Evolutionary conservation across 2,888 invertebrate species (phyloP).

Genomic region (Galeruca laticollis): DNA sequence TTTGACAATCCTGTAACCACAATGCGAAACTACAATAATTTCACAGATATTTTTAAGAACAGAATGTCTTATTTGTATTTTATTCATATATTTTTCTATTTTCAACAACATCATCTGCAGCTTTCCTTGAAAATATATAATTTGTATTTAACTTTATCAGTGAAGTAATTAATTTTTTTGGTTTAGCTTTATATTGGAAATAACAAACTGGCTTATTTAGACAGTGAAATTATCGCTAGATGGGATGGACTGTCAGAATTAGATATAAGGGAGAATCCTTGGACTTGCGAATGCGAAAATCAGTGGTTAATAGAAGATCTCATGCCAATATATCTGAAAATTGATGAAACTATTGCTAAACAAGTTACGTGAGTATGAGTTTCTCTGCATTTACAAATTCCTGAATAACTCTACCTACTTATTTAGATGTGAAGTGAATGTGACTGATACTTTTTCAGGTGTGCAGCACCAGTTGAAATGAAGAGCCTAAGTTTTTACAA

Average conservation of each 20-base stretch:
- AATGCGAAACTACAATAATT: too few relatives aligned
- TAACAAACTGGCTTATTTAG: constrained; percentile 78
- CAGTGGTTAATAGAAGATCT: constrained; percentile 81
- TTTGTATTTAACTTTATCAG: too few relatives aligned
- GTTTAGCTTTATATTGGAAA: constrained; percentile 78
- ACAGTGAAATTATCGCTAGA: constrained; percentile 73
- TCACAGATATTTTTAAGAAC: too few relatives aligned
- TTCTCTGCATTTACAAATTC: background rate
- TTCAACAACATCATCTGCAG: too few relatives aligned
- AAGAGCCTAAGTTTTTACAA: constrained; percentile 71
- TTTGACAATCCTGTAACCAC: too few relatives aligned
- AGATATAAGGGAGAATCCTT: constrained; percentile 80
- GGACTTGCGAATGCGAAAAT: constrained; percentile 84
- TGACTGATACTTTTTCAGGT: too few relatives aligned
- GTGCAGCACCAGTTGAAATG: constrained; percentile 77
- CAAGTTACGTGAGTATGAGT: constrained; percentile 67
- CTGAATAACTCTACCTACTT: too few relatives aligned
- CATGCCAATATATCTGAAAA: constrained; percentile 69
- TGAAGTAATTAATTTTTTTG: too few relatives aligned
- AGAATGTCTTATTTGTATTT: too few relatives aligned
- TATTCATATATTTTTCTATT: too few relatives aligned
- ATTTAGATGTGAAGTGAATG: too few relatives aligned
- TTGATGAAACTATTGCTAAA: constrained; percentile 65
- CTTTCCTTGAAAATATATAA: too few relatives aligned
- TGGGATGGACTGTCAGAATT: constrained; percentile 79